Conservation (phyloP, 2,113 vertebrate genomes). For the Gobiocypris rarus region DNA sequence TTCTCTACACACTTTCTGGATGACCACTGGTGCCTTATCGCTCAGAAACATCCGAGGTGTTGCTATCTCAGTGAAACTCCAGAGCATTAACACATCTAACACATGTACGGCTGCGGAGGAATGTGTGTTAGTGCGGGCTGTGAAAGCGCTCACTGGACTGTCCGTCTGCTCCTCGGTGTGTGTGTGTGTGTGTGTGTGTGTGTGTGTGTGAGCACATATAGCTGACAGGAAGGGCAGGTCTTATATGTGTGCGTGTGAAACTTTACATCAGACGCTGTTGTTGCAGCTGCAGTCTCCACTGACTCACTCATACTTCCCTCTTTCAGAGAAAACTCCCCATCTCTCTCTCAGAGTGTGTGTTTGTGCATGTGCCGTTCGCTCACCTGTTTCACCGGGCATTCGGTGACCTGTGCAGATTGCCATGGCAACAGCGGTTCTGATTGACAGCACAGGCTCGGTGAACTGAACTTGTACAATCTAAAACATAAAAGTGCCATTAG, state of each 20-base stretch:
- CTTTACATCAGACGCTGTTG: slow-evolving; percentile 41
- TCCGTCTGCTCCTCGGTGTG: not conserved
- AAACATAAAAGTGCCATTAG: fast-evolving
- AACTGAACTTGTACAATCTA: not conserved
- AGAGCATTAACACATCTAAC: no score
- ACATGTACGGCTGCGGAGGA: not conserved
- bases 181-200: not conserved
- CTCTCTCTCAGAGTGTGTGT: slow-evolving; percentile 18
- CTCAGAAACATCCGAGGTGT: not conserved
- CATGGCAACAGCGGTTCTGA: slow-evolving; percentile 10
- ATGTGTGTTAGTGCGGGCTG: not conserved
- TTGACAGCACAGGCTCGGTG: not conserved
- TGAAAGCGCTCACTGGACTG: not conserved
- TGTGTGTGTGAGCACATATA: not conserved
- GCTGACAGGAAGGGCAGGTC: slow-evolving; percentile 11
- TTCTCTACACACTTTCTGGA: not conserved
- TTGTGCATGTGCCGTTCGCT: not conserved
- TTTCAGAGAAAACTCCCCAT: slow-evolving; percentile 38
- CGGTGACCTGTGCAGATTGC: not conserved
- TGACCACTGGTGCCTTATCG: not conserved
- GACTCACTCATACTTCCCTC: slow-evolving; percentile 51
- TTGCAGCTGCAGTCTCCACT: slow-evolving; percentile 52
- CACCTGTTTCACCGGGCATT: slow-evolving; percentile 41
- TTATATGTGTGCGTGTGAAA: slow-evolving; percentile 17
- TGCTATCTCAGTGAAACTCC: not conserved